Percentiles rank a stretch among this genome's conserved stretches.
Conservation (phyloP, 2,113 vertebrate genomes). For the Ursus arctos region DNA sequence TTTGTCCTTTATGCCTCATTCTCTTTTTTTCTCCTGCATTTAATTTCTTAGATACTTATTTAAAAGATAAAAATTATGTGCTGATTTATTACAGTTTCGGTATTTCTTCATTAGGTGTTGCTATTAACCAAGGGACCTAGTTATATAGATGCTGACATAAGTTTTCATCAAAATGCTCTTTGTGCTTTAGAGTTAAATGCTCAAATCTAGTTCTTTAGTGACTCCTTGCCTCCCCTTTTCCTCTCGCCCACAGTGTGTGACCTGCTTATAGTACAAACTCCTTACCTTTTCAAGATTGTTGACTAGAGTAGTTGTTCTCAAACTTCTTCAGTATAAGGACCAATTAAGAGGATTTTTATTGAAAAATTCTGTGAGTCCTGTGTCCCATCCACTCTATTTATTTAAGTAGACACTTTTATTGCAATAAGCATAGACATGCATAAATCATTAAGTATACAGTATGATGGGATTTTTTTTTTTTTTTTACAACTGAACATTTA, state of each 20-base stretch:
- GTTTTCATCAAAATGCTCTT: not conserved
- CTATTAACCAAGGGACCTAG: not conserved
- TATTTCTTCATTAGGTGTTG: not conserved
- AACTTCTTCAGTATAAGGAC: not conserved
- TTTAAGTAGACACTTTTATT: not conserved
- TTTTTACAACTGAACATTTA: not conserved
- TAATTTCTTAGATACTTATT: not conserved
- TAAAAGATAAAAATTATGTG: not conserved
- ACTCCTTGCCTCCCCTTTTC: not conserved
- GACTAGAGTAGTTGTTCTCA: not conserved
- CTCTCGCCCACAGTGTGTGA: not conserved
- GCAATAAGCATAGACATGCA: not conserved
- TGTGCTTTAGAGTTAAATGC: conserved; percentile 24
- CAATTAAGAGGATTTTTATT: not conserved
- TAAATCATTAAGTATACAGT: not conserved
- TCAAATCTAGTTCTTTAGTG: not conserved
- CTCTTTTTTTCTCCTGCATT: not conserved
- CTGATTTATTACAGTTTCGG: not conserved
- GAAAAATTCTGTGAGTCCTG: not conserved
- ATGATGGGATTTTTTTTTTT: not conserved
- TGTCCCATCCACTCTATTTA: not conserved
- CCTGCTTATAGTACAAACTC: not conserved
- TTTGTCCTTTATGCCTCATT: not conserved
- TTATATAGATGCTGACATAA: not conserved
- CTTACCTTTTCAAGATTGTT: not conserved